Evolutionary conservation across 1,140 invertebrate genomes (phyloP).

Genomic region (Amyelois transitella): DNA sequence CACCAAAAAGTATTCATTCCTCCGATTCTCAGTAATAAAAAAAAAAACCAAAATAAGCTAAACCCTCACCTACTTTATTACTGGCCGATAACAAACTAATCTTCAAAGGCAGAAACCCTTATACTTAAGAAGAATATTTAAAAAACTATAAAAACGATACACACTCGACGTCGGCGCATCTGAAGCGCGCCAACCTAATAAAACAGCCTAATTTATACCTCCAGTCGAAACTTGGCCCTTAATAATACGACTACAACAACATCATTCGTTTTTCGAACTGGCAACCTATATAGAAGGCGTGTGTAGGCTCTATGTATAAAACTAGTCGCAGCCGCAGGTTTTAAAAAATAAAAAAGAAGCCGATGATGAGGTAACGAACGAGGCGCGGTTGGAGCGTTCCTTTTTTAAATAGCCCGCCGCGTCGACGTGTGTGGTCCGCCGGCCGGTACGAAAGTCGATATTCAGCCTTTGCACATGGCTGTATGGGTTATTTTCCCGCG

Average conservation of each 20-base stretch:
- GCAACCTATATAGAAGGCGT: conserved; percentile 30
- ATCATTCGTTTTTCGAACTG: conserved; percentile 46
- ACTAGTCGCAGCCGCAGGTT: conserved; percentile 27
- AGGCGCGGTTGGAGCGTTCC: conserved; percentile 57
- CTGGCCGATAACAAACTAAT: conserved; percentile 60
- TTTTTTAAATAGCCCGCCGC: conserved; percentile 55
- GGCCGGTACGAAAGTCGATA: conserved; percentile 3
- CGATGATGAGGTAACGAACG: conserved; percentile 63
- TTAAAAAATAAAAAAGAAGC: conserved; percentile 50
- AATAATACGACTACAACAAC: conserved; percentile 52
- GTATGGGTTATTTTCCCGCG: conserved; percentile 10
- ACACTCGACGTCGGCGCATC: conserved; percentile 32
- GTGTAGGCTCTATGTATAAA: conserved; percentile 38
- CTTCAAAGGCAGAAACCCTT: conserved; percentile 28
- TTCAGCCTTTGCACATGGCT: conserved; percentile 5
- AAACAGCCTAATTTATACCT: conserved; percentile 59
- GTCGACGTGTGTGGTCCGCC: conserved; percentile 57
- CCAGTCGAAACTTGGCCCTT: conserved; percentile 30
- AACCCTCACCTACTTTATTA: conserved; percentile 50
- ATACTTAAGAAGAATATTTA: conserved; percentile 41
- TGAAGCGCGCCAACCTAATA: conserved; percentile 46
- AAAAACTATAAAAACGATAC: conserved; percentile 46
- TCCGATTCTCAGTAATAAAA: conserved; percentile 10
- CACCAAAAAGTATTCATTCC: conserved; percentile 10
- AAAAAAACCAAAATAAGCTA: conserved; percentile 22